Evolutionary conservation across 2,797 vertebrate genomes (phyloP), one percentile per base, ranked within the genome.

Genomic region (Oreortyx pictus): DNA sequence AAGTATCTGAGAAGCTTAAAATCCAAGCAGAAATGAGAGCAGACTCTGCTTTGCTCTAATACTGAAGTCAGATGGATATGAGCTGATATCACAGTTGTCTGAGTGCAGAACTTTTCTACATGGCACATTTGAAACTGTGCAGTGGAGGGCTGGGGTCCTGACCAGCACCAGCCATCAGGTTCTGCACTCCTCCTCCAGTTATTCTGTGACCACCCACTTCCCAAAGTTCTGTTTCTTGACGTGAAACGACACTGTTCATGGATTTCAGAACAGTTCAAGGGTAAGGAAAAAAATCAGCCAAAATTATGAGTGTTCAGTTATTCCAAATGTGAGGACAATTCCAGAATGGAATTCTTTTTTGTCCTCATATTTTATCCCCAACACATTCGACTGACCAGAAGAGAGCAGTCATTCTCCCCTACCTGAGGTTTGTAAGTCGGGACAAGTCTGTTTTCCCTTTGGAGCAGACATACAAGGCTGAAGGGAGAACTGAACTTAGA

Each of bases 401-500:
- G 77, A 46, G 57, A 88, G 44, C 67, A 76, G 82, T 9, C 52
- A 10, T 54, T 68, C 54, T 9, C n/a, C 43, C 31, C 6, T 2
- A 14, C 54, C 39, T 52, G 71, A 95, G 93, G 84, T 95, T 90
- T 90, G 46, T 59, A 95, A 90, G 39, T 43, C 79, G 88, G 91
- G 95, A 83, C 70, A 57, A 91, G 35, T 75, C 37, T 90, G 88
- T 89, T 47, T 68, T 76, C 67, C 72, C 73, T 94, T 93, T 78
- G 79, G 90, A 94, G 77, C 89, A 96, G 92, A 87, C 81, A 49
- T 11, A n/a, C 66, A 64, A 73, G 93, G 89, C 93, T 92, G 93
- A 94, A 95, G 92, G 91, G 52, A 64, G 92, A 95, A 97, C 80
- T 87, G 96, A 95, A 95, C 89, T 97, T 96, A 73, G 62, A 37